These are phyloP conservation scores for Aegithalos caudatus DNA, from an alignment of 2,113 vertebrate genomes.

Conservation along the genomic window DNA sequence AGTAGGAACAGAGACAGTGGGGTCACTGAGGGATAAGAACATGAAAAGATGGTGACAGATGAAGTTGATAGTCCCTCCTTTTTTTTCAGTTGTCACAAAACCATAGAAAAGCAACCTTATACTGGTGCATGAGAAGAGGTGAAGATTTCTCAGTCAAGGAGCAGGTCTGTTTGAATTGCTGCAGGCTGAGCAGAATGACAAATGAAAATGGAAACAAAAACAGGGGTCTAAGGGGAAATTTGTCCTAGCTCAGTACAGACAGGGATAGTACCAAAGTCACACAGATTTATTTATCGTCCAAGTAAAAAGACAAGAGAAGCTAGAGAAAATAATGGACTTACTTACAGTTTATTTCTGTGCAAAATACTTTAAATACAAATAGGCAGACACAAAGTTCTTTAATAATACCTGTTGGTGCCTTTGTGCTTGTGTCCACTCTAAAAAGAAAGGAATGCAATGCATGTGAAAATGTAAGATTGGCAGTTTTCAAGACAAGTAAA, in stretches of 20 bases:
- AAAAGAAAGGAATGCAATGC: background rate
- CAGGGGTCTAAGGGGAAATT: slow-evolving; percentile 32
- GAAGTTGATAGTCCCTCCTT: background rate
- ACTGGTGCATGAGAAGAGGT: slow-evolving; percentile 19
- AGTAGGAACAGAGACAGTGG: background rate
- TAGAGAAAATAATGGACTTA: background rate
- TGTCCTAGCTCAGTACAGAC: slow-evolving; percentile 30
- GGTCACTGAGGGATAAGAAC: background rate
- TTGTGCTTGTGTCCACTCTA: background rate
- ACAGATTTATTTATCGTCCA: background rate
- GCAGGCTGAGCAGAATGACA: slow-evolving; percentile 47
- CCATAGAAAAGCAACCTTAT: slow-evolving; percentile 13
- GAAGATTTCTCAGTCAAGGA: slow-evolving; percentile 41
- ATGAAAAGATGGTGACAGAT: slow-evolving; percentile 33
- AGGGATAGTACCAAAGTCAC: background rate
- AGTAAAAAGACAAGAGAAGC: background rate
- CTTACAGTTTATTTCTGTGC: background rate
- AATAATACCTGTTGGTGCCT: background rate
- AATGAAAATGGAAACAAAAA: slow-evolving; percentile 37
- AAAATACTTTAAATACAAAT: background rate
- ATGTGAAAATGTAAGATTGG: background rate
- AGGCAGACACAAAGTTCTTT: background rate
- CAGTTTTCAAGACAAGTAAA: background rate
- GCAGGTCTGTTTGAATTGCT: slow-evolving; percentile 39
- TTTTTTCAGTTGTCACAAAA: background rate